Evolutionary conservation across 1,140 invertebrate genomes (phyloP).

Genomic region (Drosophila lini): DNA sequence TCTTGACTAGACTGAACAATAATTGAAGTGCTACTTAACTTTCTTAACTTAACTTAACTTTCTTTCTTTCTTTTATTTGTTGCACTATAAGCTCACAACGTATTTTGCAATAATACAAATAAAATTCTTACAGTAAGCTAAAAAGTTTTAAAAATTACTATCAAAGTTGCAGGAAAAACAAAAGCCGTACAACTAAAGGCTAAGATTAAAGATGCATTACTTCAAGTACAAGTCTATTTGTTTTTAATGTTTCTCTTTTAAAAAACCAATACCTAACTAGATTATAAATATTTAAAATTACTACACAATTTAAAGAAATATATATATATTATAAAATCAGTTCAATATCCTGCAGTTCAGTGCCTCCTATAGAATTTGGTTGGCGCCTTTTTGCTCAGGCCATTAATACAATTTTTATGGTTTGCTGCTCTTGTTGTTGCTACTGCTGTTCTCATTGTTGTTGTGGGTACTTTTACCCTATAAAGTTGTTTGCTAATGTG

Average conservation of each 20-base stretch:
- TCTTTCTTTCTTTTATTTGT: no score
- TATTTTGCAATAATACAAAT: no score
- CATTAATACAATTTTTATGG: constrained; percentile 41
- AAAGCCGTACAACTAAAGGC: not conserved
- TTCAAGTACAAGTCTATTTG: not conserved
- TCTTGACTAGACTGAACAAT: fast-evolving
- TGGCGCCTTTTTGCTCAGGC: constrained; percentile 29
- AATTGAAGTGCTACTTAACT: no score
- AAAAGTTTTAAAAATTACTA: not conserved
- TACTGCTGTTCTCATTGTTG: constrained; percentile 6
- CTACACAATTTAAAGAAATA: not conserved
- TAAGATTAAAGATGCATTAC: not conserved
- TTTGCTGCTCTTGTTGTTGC: not conserved
- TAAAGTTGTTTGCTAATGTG: constrained; percentile 53
- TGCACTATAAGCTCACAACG: no score
- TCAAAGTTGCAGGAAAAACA: not conserved
- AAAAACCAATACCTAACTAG: not conserved
- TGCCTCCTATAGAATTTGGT: constrained; percentile 11
- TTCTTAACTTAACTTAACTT: no score
- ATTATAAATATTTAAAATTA: not conserved
- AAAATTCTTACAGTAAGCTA: no score
- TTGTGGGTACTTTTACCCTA: constrained; percentile 28
- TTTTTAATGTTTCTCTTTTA: no score
- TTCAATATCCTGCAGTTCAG: constrained; percentile 2
- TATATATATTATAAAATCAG: not conserved